Conservation (phyloP, 2,888 invertebrate species). For the Dyspetes luteomarginatus region DNA sequence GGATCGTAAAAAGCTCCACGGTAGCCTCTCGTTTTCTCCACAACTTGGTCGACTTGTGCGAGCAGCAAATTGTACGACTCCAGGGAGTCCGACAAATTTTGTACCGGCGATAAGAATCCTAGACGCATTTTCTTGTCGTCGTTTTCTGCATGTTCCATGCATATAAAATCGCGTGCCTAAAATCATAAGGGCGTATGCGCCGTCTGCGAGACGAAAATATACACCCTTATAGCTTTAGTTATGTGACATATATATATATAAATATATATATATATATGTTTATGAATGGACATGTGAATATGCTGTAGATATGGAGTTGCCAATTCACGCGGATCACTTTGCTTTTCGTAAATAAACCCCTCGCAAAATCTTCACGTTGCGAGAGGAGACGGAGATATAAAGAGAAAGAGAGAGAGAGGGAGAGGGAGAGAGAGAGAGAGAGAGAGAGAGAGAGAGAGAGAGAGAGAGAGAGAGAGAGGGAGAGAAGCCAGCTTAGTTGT, state of each 20-base stretch:
- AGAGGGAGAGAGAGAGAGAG: background rate
- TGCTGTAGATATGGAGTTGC: background rate
- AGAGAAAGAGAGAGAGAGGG: background rate
- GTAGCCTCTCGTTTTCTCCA: constrained; percentile 33
- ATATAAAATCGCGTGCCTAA: no score
- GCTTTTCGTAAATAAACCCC: constrained; percentile 30
- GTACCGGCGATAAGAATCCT: constrained; percentile 50
- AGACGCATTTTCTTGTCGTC: constrained; percentile 43
- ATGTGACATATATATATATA: background rate
- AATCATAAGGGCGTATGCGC: no score
- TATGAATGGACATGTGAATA: background rate
- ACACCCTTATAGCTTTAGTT: background rate
- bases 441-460: background rate
- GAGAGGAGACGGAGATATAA: background rate
- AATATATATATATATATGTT: background rate
- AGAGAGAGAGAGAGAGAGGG: background rate
- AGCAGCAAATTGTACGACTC: constrained; percentile 59
- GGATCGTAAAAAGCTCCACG: constrained; percentile 51
- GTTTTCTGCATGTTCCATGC: constrained; percentile 2
- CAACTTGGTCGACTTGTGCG: constrained; percentile 56
- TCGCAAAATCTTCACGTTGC: constrained; percentile 1
- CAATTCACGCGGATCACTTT: constrained; percentile 19
- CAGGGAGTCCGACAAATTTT: constrained; percentile 23
- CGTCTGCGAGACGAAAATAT: no score
- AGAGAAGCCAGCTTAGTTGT: constrained; percentile 32